A percentile compares a stretch with the other conserved stretches of the same genome.
Evolutionary conservation across 2,888 invertebrate species (phyloP).

Genomic region (Girardia tigrina): DNA sequence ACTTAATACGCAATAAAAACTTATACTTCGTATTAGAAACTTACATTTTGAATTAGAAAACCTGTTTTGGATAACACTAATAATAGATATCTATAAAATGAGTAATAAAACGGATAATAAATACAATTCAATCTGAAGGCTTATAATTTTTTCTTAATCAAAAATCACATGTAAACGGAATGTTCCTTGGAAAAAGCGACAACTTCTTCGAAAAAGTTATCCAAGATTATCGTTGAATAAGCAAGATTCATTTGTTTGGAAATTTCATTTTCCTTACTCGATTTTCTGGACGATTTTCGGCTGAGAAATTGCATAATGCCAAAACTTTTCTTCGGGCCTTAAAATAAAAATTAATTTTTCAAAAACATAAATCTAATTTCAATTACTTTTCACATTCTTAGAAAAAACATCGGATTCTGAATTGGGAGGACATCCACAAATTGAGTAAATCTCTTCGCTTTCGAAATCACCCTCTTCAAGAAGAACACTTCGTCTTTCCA

Average conservation of each 20-base stretch:
- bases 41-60: no score
- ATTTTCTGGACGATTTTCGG: background rate
- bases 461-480: background rate
- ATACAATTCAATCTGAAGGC: background rate
- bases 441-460: background rate
- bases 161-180: constrained; percentile 2
- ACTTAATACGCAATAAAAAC: no score
- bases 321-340: background rate
- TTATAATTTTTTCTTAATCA: background rate
- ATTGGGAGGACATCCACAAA: background rate
- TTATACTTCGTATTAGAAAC: no score
- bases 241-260: background rate
- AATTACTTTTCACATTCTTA: background rate
- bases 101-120: no score
- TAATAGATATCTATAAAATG: no score
- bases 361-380: background rate
- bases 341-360: no score
- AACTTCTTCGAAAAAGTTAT: constrained; percentile 6
- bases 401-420: background rate
- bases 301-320: background rate
- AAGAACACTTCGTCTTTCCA: background rate
- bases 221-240: background rate
- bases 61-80: no score
- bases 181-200: background rate
- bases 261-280: background rate